These are phyloP conservation scores for Pontoporia blainvillei DNA, from an alignment of 2,113 vertebrate species.

Conservation along the genomic window DNA sequence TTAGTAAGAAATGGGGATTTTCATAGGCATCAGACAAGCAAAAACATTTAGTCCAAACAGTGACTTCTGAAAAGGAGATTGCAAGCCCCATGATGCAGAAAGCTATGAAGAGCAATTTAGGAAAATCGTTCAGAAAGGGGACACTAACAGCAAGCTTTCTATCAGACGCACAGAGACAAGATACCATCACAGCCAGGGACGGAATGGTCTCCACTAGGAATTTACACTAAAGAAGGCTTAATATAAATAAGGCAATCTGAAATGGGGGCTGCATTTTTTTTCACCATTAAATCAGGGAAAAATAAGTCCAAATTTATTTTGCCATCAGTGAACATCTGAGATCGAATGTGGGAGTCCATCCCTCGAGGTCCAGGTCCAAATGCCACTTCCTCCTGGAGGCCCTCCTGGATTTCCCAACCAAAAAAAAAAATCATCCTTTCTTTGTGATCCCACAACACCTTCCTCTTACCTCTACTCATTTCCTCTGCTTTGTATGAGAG, in stretches of 20 bases:
- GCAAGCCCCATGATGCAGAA: neutral
- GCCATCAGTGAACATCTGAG: neutral
- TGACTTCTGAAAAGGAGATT: neutral
- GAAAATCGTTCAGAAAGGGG: neutral
- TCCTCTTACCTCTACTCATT: neutral
- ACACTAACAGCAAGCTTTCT: neutral
- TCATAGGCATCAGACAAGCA: slow-evolving; percentile 1
- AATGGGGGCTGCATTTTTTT: neutral
- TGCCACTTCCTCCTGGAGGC: neutral
- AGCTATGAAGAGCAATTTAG: neutral
- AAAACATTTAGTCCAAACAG: neutral
- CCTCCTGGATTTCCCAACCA: neutral
- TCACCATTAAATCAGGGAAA: neutral
- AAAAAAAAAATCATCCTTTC: neutral
- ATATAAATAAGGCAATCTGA: neutral
- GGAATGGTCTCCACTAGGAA: neutral
- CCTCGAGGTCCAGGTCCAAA: neutral
- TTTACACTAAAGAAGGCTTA: neutral
- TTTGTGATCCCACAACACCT: neutral
- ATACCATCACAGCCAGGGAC: neutral
- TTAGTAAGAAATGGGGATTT: slow-evolving; percentile 14
- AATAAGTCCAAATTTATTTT: neutral
- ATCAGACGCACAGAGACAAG: neutral
- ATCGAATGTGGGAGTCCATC: neutral
- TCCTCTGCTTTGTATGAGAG: neutral